Evolutionary conservation across 2,113 vertebrate genomes (phyloP), one percentile per base, ranked within the genome.

Genomic region (Leptocoma aspasia): DNA sequence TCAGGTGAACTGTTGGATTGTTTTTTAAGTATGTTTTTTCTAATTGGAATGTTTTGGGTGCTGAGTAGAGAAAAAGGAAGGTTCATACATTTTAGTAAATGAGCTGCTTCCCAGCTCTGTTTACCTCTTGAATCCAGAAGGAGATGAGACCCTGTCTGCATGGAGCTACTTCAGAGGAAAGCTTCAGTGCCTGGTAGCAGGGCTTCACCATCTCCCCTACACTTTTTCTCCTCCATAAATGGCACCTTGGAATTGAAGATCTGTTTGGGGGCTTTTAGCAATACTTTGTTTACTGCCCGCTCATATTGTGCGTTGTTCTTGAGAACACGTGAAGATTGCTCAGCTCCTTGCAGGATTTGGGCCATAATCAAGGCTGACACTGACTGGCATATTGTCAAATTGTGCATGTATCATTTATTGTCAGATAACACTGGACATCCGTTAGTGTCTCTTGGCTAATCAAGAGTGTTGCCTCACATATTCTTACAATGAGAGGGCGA

Each of bases 371-470:
- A 86, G 94, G 89, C 93, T 96, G 96, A 96, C 95, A 82, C 94
- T 96, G 93, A 95, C 60, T 89, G 95, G 95, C 93, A 66, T 82
- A 72, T 93, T 96, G 95, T 97, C 95, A 96, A 90, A 96, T 95
- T 93, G 92, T 81, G 49, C 80, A 69, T 26, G 69, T 82, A 90
- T 96, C 86, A 77, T 82, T 94, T 90, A 33, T 76, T 84, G 91
- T 95, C 92, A 90, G 92, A 92, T 83, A 89, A 82, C 94, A 91
- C 83, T 95, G 92, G 95, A 96, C 95, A 77, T 64, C 90, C 63
- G 69, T 96, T 92, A 93, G 92, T 61, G 75, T 95, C 92, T 96
- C 90, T 95, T 95, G 87, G 93, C 95, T 97, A 91, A 95, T 97
- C 66, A 82, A 90, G 94, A 94, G 63, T 81, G 70, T 92, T 94